Evolutionary conservation across 2,113 vertebrate species (phyloP).

Genomic region (Dunckerocampus dactyliophorus): DNA sequence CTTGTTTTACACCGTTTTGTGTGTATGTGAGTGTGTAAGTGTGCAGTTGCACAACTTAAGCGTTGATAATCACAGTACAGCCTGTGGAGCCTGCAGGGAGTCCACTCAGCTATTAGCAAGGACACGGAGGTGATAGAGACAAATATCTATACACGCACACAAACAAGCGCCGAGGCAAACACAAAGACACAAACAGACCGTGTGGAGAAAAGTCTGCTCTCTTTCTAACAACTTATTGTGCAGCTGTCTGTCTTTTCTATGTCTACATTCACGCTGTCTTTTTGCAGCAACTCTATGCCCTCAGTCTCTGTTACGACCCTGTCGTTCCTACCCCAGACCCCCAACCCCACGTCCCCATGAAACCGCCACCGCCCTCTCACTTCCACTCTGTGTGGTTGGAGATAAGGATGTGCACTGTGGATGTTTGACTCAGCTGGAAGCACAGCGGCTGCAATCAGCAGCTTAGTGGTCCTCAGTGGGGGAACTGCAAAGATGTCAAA

Average conservation of each 20-base stretch:
- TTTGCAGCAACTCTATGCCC: not conserved
- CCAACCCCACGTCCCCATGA: not conserved
- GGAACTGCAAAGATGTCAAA: slow-evolving; percentile 35
- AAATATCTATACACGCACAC: slow-evolving; percentile 39
- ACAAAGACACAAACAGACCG: slow-evolving; percentile 22
- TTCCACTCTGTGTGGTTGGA: slow-evolving; percentile 27
- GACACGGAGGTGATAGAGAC: slow-evolving; percentile 52
- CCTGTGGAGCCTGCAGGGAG: slow-evolving; percentile 60
- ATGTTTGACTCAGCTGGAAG: slow-evolving; percentile 37
- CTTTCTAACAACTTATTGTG: slow-evolving; percentile 19
- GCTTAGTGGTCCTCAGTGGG: slow-evolving; percentile 33
- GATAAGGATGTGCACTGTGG: slow-evolving; percentile 46
- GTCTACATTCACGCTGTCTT: slow-evolving; percentile 2
- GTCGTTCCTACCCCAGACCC: not conserved
- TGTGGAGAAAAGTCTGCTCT: slow-evolving; percentile 24
- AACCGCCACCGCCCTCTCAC: slow-evolving; percentile 11
- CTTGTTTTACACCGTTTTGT: not conserved
- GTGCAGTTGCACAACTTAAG: slow-evolving; percentile 19
- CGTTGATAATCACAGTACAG: slow-evolving; percentile 61
- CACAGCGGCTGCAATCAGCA: slow-evolving; percentile 34
- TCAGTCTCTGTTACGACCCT: slow-evolving; percentile 18
- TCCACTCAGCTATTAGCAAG: slow-evolving; percentile 63
- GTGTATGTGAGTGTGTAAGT: not conserved
- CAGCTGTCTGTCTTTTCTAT: not conserved
- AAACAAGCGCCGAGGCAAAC: slow-evolving; percentile 11